phyloP scores from a whole-genome alignment of 2,888 invertebrate genomes.

The Aethes cnicana region DNA sequence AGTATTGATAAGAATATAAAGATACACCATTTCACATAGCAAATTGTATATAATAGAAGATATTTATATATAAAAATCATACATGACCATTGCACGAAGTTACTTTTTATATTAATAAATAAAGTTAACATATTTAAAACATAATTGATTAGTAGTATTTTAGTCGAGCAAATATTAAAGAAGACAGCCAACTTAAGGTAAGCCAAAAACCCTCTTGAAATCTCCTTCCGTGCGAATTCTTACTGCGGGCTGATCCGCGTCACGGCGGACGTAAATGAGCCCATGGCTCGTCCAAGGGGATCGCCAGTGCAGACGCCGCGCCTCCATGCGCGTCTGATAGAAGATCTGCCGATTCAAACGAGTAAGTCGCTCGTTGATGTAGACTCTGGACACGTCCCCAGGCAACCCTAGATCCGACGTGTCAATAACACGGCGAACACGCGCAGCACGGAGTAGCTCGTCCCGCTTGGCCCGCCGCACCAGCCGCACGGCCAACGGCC shows the following conservation, averaged over 20 bases:
- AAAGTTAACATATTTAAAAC: neutral
- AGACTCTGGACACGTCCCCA: neutral
- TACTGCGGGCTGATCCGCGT: neutral
- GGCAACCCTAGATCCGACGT: neutral
- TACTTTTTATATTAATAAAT: neutral
- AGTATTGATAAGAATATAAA: too few relatives aligned
- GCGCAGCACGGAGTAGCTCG: slow-evolving; percentile 3
- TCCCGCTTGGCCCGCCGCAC: neutral
- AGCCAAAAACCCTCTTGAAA: neutral
- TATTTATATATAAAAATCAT: too few relatives aligned
- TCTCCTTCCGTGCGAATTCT: neutral
- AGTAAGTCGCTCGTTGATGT: slow-evolving; percentile 22
- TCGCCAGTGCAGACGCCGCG: neutral
- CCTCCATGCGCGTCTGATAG: neutral
- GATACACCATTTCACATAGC: too few relatives aligned
- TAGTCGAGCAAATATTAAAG: neutral
- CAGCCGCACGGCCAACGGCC: neutral
- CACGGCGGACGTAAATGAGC: neutral
- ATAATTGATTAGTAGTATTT: too few relatives aligned
- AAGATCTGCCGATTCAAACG: slow-evolving; percentile 10
- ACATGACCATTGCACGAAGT: too few relatives aligned
- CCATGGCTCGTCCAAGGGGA: neutral
- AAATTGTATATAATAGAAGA: too few relatives aligned
- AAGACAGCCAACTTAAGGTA: neutral
- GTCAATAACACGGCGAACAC: neutral